These are phyloP conservation scores for Fringilla coelebs DNA, from an alignment of 2,797 vertebrate species.

Conservation along the genomic window DNA sequence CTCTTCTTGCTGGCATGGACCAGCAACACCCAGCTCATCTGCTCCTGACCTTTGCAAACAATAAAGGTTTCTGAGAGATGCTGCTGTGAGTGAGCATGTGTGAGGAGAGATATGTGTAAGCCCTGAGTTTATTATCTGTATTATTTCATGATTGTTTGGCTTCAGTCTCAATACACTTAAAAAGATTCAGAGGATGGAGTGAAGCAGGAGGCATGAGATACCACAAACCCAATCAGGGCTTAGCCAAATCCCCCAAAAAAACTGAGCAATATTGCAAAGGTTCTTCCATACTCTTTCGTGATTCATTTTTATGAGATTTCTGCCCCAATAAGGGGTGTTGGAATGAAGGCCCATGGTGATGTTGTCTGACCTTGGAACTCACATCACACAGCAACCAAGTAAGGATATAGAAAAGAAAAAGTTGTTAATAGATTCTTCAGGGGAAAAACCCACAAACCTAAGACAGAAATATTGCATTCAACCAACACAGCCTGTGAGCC, in stretches of 20 bases:
- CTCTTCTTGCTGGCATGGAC: not conserved
- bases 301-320: not conserved
- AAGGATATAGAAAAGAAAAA: not conserved
- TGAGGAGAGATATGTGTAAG: not conserved
- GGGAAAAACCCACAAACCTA: not conserved
- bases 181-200: not conserved
- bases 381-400: not conserved
- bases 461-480: not conserved
- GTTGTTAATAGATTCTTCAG: not conserved
- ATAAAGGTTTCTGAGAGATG: not conserved
- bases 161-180: not conserved
- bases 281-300: not conserved
- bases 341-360: not conserved
- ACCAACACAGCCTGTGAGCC: not conserved
- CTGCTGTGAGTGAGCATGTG: not conserved
- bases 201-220: not conserved
- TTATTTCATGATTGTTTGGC: not conserved
- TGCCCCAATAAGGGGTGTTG: not conserved
- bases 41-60: not conserved
- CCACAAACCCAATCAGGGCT: not conserved
- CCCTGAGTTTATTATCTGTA: not conserved
- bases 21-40: not conserved
- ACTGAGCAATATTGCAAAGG: not conserved
- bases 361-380: not conserved
- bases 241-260: not conserved